phyloP scores from a whole-genome alignment of 2,888 invertebrate species.

The Phragmatobia fuliginosa region DNA sequence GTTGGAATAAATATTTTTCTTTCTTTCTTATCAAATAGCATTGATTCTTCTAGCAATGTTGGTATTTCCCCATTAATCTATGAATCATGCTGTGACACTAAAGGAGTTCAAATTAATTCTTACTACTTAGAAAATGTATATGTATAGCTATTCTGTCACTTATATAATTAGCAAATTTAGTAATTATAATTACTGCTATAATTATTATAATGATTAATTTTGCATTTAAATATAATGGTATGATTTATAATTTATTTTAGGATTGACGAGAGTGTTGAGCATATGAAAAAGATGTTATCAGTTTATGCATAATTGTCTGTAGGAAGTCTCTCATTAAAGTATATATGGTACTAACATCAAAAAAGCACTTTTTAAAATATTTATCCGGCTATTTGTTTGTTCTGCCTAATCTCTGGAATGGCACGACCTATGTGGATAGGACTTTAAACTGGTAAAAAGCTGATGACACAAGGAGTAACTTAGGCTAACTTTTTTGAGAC shows the following conservation, averaged over 20 bases:
- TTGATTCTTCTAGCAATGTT: conserved; percentile 36
- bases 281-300: background rate
- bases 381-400: too few species aligned
- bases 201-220: background rate
- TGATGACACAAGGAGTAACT: too few species aligned
- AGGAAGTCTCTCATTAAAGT: background rate
- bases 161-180: background rate
- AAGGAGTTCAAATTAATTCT: background rate
- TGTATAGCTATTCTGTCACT: background rate
- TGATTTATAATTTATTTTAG: background rate
- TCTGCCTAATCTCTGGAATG: too few species aligned
- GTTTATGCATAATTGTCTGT: background rate
- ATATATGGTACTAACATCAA: too few species aligned
- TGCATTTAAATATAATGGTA: background rate
- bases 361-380: too few species aligned
- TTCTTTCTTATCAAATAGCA: conserved; percentile 32
- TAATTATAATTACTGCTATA: background rate
- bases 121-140: background rate
- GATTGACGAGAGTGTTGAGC: background rate
- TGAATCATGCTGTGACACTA: conserved; percentile 32
- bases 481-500: too few species aligned
- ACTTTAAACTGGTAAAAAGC: too few species aligned
- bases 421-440: too few species aligned
- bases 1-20: too few species aligned
- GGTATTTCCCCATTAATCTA: conserved; percentile 35